These are phyloP conservation scores for Paedocypris micromegethes DNA, from an alignment of 2,797 vertebrate genomes.

Conservation along the genomic window DNA sequence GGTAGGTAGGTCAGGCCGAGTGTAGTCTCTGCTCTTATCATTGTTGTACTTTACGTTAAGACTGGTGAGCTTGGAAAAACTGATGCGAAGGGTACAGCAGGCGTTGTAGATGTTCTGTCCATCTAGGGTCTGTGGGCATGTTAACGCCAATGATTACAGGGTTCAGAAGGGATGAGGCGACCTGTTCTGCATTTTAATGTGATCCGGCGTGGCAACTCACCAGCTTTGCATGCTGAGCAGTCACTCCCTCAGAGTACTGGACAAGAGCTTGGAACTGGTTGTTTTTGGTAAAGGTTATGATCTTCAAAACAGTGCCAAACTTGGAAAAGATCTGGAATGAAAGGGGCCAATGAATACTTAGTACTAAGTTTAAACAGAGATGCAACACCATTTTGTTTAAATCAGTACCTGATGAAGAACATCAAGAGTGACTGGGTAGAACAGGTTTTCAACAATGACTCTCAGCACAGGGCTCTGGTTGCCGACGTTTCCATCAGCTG, in stretches of 20 bases:
- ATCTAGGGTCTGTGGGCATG: constrained; percentile 78
- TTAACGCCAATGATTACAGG: constrained; percentile 21
- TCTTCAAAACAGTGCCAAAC: constrained; percentile 85
- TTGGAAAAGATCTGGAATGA: constrained; percentile 67
- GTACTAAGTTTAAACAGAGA: not conserved
- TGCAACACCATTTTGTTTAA: not conserved
- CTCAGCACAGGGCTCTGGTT: constrained; percentile 88
- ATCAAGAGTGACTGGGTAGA: constrained; percentile 94
- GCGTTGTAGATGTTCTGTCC: constrained; percentile 99
- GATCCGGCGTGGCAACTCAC: constrained; percentile 58
- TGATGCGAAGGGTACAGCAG: constrained; percentile 93
- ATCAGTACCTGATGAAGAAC: constrained; percentile 88
- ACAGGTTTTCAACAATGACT: constrained; percentile 97
- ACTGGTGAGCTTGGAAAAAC: constrained; percentile 96
- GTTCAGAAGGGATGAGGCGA: constrained; percentile 12
- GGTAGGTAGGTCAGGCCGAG: constrained; percentile 88
- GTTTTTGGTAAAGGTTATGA: constrained; percentile 98
- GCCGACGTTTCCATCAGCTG: constrained; percentile 65
- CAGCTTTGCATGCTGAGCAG: constrained; percentile 92
- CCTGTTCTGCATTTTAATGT: not conserved
- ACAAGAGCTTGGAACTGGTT: constrained; percentile 95
- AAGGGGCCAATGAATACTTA: not conserved
- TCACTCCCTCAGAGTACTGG: constrained; percentile 89
- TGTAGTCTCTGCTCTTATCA: constrained; percentile 95
- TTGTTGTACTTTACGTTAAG: constrained; percentile 99